Evolutionary conservation across 2,888 invertebrate genomes (phyloP).

Genomic region (Steinernema carpocapsae): DNA sequence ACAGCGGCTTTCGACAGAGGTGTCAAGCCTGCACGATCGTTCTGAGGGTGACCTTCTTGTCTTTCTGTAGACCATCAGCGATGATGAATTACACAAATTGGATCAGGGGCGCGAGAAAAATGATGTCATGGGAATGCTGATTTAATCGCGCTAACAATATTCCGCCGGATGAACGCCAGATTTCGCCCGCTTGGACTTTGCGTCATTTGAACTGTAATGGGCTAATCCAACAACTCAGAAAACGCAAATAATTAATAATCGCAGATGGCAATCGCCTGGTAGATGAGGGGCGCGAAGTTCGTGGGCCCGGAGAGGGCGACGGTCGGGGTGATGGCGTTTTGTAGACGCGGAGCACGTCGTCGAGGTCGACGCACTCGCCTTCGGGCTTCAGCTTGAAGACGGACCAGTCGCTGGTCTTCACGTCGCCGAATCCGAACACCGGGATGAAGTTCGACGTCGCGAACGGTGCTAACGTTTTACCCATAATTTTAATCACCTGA

Average conservation of each 20-base stretch:
- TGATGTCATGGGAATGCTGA: background rate
- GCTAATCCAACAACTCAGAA: no score
- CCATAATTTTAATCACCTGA: constrained; percentile 71
- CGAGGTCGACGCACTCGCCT: constrained; percentile 69
- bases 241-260: no score
- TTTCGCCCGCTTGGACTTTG: no score
- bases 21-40: constrained; percentile 73
- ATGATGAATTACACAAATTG: constrained; percentile 67
- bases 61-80: constrained; percentile 73
- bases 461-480: constrained; percentile 71
- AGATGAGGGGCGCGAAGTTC: constrained; percentile 73
- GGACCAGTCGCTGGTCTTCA: constrained; percentile 70
- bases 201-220: no score
- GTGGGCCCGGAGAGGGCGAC: constrained; percentile 73
- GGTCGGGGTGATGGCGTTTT: constrained; percentile 70
- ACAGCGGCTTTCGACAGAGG: constrained; percentile 71
- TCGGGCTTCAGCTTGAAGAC: constrained; percentile 70
- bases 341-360: constrained; percentile 71
- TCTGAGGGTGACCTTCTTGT: constrained; percentile 70
- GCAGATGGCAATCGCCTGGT: constrained; percentile 72
- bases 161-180: no score
- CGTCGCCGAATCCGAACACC: constrained; percentile 73
- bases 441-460: constrained; percentile 70
- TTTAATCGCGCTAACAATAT: no score
- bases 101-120: background rate